Conservation (phyloP, 2,888 invertebrate genomes). For the Epiperipatus broadwayi region DNA sequence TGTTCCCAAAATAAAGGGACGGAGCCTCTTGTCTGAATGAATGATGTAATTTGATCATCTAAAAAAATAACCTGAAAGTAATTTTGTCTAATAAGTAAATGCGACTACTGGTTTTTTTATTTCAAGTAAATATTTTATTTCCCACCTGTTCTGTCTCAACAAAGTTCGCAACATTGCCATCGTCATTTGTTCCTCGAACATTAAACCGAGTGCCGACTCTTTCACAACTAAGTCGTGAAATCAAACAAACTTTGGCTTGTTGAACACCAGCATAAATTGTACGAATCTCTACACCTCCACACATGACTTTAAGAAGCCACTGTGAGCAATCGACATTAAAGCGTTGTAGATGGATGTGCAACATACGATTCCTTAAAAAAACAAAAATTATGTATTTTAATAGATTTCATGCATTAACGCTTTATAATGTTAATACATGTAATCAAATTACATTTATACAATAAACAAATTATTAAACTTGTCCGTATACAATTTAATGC, state of each 20-base stretch:
- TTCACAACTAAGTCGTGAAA: constrained; percentile 90
- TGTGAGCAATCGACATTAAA: constrained; percentile 71
- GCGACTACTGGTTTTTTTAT: not conserved
- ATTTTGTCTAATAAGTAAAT: not conserved
- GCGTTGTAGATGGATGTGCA: constrained; percentile 75
- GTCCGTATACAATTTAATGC: too few species aligned
- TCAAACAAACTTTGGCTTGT: constrained; percentile 80
- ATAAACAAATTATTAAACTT: too few species aligned
- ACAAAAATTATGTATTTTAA: constrained; percentile 15
- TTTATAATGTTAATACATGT: constrained; percentile 6
- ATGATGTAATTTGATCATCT: constrained; percentile 73
- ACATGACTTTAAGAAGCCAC: constrained; percentile 88
- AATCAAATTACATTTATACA: too few species aligned
- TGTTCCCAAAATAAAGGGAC: constrained; percentile 99
- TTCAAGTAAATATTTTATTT: not conserved
- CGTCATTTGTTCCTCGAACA: constrained; percentile 95
- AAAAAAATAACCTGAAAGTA: constrained; percentile 28
- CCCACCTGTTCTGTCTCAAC: constrained; percentile 94
- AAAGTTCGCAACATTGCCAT: constrained; percentile 98
- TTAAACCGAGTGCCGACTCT: constrained; percentile 94
- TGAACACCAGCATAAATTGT: constrained; percentile 94
- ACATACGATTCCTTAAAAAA: constrained; percentile 59
- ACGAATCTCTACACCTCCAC: constrained; percentile 88
- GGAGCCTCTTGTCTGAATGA: constrained; percentile 73
- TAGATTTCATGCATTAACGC: not conserved